Evolutionary conservation across 2,888 invertebrate genomes (phyloP), one percentile per base, ranked within the genome.

Genomic region (Sarcophaga subvicina): DNA sequence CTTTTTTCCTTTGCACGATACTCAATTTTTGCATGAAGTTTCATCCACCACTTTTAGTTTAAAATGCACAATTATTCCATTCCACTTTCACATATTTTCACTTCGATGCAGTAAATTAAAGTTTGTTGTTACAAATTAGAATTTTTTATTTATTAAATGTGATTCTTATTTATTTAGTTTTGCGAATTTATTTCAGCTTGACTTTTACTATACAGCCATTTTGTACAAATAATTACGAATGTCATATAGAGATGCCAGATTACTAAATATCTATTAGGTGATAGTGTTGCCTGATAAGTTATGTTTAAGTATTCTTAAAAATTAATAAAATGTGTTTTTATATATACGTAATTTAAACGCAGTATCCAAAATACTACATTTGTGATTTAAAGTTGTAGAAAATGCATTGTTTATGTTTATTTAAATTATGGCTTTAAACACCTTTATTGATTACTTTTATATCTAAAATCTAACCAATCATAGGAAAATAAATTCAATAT

Each of bases 151-250:
- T 27, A 25, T 62, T n/a, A 10, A 3, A 3, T 47, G 14, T 27
- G 27, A 37, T 22, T 17, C 2, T 25, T 49, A 2, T 62, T 49
- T 20, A 37, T 62, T 49, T 17, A 37, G 64, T 73, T 62, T 71
- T 72, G 0, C 8, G 1, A 17, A 14, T 63, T 63, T 63, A 27
- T 20, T 63, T 27, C 12, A 60, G n/a, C 37, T 60, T 22, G 25
- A 72, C 62, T 62, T 27, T 67, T 20, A 83, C 60, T 71, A 45
- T 80, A 72, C 85, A 70, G 72, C 80, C 76, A 80, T 81, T 81
- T 80, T 76, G 64, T 80, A 64, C 64, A 64, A 70, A 73, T 62
- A 80, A 67, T 80, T 72, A 59, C 14, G 63, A 76, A 60, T 71
- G 47, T 47, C 17, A 49, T n/a, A 6, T 8, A n/a, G 27, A 22